These are phyloP conservation scores for Centrocercus urophasianus DNA, from an alignment of 2,113 vertebrate species.

Conservation along the genomic window DNA sequence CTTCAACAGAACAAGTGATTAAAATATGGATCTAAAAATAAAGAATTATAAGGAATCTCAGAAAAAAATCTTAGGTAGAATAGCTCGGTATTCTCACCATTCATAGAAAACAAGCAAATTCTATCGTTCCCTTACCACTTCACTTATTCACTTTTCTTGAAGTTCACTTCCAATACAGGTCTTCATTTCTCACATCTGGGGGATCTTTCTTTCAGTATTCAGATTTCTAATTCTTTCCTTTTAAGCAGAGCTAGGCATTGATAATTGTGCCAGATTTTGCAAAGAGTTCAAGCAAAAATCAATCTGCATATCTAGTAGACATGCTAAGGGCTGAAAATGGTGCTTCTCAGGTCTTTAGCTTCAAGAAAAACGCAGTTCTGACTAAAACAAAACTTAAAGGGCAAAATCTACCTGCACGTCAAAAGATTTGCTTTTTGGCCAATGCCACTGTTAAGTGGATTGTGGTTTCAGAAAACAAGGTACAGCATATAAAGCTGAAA, in stretches of 20 bases:
- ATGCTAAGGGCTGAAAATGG: background rate
- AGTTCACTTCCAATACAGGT: background rate
- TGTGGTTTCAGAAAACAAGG: background rate
- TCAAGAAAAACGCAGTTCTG: background rate
- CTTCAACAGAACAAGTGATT: background rate
- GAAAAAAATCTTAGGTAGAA: background rate
- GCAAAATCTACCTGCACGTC: background rate
- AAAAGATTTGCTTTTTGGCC: background rate
- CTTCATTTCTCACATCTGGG: background rate
- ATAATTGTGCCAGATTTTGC: background rate
- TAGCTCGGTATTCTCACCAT: background rate
- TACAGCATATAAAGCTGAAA: background rate
- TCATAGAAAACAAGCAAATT: background rate
- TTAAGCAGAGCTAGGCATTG: background rate
- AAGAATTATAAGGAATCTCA: background rate
- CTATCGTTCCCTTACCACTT: rapidly evolving
- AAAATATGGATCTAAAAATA: background rate
- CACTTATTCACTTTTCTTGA: background rate
- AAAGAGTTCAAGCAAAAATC: background rate
- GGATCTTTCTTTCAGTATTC: background rate
- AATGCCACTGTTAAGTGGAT: background rate
- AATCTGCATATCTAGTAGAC: background rate
- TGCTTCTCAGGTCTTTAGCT: background rate
- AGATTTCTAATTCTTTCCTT: background rate
- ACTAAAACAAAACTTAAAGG: background rate